phyloP scores from a whole-genome alignment of 1,140 invertebrate species.

The Pseudomyrmex pallidus region DNA sequence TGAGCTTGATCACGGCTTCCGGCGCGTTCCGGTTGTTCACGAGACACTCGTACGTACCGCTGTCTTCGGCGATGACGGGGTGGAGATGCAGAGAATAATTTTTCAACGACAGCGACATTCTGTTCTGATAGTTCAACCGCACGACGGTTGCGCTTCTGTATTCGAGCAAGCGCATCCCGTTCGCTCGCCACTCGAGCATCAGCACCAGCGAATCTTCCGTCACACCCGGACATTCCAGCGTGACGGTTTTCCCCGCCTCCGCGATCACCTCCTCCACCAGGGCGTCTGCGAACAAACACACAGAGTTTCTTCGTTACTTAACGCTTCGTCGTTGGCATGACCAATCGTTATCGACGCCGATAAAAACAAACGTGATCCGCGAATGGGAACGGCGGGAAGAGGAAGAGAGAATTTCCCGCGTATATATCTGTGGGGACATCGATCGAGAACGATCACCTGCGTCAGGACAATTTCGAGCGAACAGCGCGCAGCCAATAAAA shows the following conservation, averaged over 20 bases:
- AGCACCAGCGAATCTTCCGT: conserved; percentile 88
- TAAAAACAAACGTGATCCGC: conserved; percentile 59
- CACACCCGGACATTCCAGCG: conserved; percentile 88
- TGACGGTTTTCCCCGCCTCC: conserved; percentile 88
- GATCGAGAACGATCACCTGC: conserved; percentile 36
- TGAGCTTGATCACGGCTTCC: conserved; percentile 87
- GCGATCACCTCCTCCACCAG: conserved; percentile 86
- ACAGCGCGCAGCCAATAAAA: conserved; percentile 49
- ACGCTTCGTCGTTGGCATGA: conserved; percentile 3
- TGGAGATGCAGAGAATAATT: conserved; percentile 88
- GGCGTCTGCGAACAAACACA: conserved; percentile 82
- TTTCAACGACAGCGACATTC: conserved; percentile 86
- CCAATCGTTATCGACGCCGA: conserved; percentile 47
- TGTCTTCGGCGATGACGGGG: conserved; percentile 87
- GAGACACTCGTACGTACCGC: conserved; percentile 88
- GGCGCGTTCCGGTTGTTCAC: conserved; percentile 89
- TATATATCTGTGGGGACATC: neutral
- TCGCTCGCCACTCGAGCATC: conserved; percentile 87
- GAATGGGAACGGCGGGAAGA: neutral
- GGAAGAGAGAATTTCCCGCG: neutral
- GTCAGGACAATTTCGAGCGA: conserved; percentile 63
- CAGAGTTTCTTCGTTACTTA: conserved; percentile 47
- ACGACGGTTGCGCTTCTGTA: conserved; percentile 86
- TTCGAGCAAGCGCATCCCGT: conserved; percentile 83
- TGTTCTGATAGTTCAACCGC: conserved; percentile 82